Evolutionary conservation across 2,888 invertebrate genomes (phyloP).

Genomic region (Pheosia tremula): DNA sequence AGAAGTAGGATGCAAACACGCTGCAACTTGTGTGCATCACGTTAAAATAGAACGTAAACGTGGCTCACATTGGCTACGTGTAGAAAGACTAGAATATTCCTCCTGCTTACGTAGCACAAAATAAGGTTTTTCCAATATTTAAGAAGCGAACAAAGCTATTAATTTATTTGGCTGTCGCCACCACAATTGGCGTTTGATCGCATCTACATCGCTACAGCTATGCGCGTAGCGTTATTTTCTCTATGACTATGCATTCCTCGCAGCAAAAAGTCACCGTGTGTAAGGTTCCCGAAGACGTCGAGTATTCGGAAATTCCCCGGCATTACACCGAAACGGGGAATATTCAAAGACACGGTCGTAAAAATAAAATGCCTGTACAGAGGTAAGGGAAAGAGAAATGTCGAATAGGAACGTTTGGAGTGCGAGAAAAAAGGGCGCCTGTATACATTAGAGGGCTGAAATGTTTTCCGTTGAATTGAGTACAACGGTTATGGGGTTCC

Average conservation of each 20-base stretch:
- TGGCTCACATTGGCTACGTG: too few relatives aligned
- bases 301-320: slow-evolving; percentile 60
- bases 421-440: slow-evolving; percentile 47
- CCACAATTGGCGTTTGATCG: too few relatives aligned
- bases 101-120: too few relatives aligned
- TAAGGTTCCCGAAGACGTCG: slow-evolving; percentile 25
- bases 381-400: slow-evolving; percentile 59
- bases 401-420: slow-evolving; percentile 59
- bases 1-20: too few relatives aligned
- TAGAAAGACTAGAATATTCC: too few relatives aligned
- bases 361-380: slow-evolving; percentile 68
- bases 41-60: too few relatives aligned
- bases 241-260: slow-evolving; percentile 14
- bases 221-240: too few relatives aligned
- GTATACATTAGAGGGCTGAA: slow-evolving; percentile 46
- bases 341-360: slow-evolving; percentile 67
- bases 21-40: too few relatives aligned
- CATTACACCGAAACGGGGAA: slow-evolving; percentile 55
- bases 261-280: slow-evolving; percentile 35
- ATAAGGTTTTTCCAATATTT: too few relatives aligned
- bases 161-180: too few relatives aligned
- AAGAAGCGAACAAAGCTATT: too few relatives aligned
- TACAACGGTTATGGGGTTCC: slow-evolving; percentile 38
- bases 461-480: slow-evolving; percentile 50
- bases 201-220: too few relatives aligned